Percentiles rank a stretch among this genome's conserved stretches.
Evolutionary conservation across 1,140 invertebrate genomes (phyloP).

Genomic region (Drosophila simulans): DNA sequence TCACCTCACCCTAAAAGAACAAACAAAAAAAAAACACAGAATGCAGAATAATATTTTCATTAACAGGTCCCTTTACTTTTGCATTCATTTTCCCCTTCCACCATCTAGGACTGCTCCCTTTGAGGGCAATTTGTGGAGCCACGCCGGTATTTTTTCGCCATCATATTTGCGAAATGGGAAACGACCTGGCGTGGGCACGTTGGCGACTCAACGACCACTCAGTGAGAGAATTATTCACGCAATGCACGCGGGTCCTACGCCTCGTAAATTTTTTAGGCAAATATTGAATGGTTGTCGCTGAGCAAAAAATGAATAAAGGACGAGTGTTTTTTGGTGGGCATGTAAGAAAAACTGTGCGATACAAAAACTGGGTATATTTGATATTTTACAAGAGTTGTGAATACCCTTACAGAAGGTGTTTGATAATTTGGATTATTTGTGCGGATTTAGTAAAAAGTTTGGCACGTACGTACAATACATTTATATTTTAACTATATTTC

Average conservation of each 20-base stretch:
- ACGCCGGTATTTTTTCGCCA: slow-evolving; percentile 5
- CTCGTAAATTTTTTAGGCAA: slow-evolving; percentile 62
- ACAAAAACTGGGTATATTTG: slow-evolving; percentile 14
- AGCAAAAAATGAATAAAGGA: slow-evolving; percentile 20
- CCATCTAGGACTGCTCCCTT: not conserved
- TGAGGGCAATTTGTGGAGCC: slow-evolving; percentile 7
- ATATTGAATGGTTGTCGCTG: slow-evolving; percentile 50
- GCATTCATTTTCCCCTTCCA: not conserved
- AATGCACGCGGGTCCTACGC: slow-evolving; percentile 37
- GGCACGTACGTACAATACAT: no score
- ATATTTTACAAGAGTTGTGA: not conserved
- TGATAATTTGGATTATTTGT: not conserved
- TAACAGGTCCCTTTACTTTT: slow-evolving; percentile 10
- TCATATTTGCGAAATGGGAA: not conserved
- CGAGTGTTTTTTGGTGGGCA: not conserved
- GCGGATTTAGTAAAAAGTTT: no score
- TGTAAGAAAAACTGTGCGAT: slow-evolving; percentile 10
- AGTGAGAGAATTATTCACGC: slow-evolving; percentile 66
- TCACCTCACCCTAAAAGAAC: not conserved
- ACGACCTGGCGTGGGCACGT: not conserved
- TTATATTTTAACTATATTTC: no score
- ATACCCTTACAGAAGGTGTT: slow-evolving; percentile 10
- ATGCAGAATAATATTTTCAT: slow-evolving; percentile 30
- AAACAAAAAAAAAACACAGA: not conserved
- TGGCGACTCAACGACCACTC: slow-evolving; percentile 65